Percentiles rank a stretch among this genome's conserved stretches.
These are phyloP conservation scores for Campylomormyrus numenius DNA, from an alignment of 2,113 vertebrate species.

Conservation along the genomic window DNA sequence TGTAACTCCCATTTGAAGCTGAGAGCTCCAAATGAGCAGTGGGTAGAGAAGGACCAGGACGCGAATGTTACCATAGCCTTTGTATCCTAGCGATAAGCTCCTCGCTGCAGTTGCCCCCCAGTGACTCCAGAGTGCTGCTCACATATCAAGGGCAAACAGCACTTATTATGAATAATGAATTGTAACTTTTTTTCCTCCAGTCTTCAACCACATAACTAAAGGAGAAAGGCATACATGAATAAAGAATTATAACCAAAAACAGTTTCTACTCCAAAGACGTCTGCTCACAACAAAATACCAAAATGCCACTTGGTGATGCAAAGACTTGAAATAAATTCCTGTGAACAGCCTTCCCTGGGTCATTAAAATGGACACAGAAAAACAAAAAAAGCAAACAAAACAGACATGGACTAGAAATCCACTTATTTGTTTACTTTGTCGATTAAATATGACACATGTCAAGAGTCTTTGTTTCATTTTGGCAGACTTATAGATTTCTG, in stretches of 20 bases:
- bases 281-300: slow-evolving; percentile 26
- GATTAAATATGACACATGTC: background rate
- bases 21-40: background rate
- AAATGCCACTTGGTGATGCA: background rate
- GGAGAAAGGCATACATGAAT: slow-evolving; percentile 28
- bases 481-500: background rate
- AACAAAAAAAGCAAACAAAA: background rate
- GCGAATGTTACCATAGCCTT: slow-evolving; percentile 10
- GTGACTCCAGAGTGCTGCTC: slow-evolving; percentile 31
- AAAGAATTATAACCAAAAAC: slow-evolving; percentile 40
- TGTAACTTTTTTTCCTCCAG: slow-evolving; percentile 18
- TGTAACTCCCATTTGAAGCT: background rate
- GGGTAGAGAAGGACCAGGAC: background rate
- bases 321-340: background rate
- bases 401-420: background rate
- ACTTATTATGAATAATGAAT: slow-evolving; percentile 42
- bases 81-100: slow-evolving; percentile 39
- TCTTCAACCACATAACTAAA: background rate
- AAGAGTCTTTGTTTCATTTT: background rate
- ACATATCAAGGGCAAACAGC: slow-evolving; percentile 41
- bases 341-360: background rate
- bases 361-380: background rate
- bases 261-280: slow-evolving; percentile 37
- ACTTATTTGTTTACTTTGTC: background rate
- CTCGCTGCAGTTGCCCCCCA: slow-evolving; percentile 11